Percentiles rank a stretch among this genome's conserved stretches.
These are phyloP conservation scores for Telmatherina bonti DNA, from an alignment of 2,797 vertebrate genomes.

Conservation along the genomic window DNA sequence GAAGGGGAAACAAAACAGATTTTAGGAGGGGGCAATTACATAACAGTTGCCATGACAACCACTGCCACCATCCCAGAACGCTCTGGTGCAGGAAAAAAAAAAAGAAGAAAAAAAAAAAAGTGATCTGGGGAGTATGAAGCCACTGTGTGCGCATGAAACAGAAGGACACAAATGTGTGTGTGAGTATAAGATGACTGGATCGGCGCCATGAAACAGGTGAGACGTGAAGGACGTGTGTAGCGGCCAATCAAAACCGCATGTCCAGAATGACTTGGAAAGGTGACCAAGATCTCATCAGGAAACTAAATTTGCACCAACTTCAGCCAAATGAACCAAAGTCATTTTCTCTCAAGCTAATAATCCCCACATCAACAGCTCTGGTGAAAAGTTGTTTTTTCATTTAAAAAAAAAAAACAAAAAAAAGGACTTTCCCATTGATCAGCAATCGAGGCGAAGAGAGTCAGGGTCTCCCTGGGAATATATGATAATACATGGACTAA, in stretches of 20 bases:
- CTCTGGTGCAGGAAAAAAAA: slow-evolving; percentile 51
- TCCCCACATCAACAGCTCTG: background rate
- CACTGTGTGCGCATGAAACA: slow-evolving; percentile 26
- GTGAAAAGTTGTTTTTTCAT: slow-evolving; percentile 30
- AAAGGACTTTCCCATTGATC: too few relatives aligned
- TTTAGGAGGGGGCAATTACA: slow-evolving; percentile 44
- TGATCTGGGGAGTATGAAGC: too few relatives aligned
- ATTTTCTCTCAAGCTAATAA: slow-evolving; percentile 18
- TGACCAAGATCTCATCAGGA: slow-evolving; percentile 32
- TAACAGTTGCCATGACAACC: slow-evolving; percentile 62
- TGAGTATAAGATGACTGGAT: slow-evolving; percentile 19
- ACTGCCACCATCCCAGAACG: slow-evolving; percentile 63
- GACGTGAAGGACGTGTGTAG: slow-evolving; percentile 10
- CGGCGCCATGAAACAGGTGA: slow-evolving; percentile 34
- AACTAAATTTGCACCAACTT: slow-evolving; percentile 33
- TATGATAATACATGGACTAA: slow-evolving; percentile 1
- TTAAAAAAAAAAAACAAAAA: too few relatives aligned
- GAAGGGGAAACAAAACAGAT: slow-evolving; percentile 48
- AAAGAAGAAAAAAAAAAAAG: too few relatives aligned
- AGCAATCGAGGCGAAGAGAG: too few relatives aligned
- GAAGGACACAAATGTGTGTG: slow-evolving; percentile 7
- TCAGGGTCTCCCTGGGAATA: slow-evolving; percentile 27
- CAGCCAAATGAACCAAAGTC: slow-evolving; percentile 22
- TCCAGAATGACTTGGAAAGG: slow-evolving; percentile 31
- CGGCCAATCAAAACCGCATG: slow-evolving; percentile 39